phyloP scores from a whole-genome alignment of 2,797 vertebrate species.

The Sciurus carolinensis region DNA sequence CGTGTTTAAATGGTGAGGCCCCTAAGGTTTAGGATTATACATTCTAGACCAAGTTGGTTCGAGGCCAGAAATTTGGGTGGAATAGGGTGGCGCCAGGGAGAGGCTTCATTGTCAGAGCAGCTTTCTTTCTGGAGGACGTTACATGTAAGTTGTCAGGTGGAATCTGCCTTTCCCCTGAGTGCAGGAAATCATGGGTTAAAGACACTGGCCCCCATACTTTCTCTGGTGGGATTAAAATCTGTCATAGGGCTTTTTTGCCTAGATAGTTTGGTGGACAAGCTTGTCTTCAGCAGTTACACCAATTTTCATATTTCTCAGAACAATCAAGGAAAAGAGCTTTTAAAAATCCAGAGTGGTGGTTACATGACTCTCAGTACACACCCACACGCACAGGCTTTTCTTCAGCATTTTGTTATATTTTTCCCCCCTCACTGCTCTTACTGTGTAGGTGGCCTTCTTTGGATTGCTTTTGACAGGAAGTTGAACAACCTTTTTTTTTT shows the following conservation, averaged over 20 bases:
- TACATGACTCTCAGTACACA: conserved; percentile 10
- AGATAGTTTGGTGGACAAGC: conserved; percentile 5
- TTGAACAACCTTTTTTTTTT: conserved; percentile 82
- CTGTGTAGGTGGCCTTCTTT: conserved; percentile 81
- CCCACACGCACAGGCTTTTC: conserved; percentile 73
- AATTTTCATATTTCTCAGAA: conserved; percentile 73
- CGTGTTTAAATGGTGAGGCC: background rate
- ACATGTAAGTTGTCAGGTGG: background rate
- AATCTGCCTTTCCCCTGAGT: background rate
- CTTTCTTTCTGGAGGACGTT: background rate
- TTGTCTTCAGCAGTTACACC: conserved; percentile 55
- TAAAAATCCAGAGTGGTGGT: conserved; percentile 50
- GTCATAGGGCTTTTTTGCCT: background rate
- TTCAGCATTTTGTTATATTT: conserved; percentile 57
- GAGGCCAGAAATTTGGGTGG: background rate
- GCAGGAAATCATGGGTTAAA: background rate
- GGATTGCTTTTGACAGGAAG: conserved; percentile 80
- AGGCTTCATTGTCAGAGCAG: background rate
- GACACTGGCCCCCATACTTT: background rate
- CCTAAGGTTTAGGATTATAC: background rate
- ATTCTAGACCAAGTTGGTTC: background rate
- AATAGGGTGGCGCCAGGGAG: background rate
- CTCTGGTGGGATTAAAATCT: background rate
- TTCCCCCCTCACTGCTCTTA: conserved; percentile 57
- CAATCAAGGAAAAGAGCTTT: conserved; percentile 65